phyloP scores from a whole-genome alignment of 2,888 invertebrate species.

The Sialis fuliginosa region DNA sequence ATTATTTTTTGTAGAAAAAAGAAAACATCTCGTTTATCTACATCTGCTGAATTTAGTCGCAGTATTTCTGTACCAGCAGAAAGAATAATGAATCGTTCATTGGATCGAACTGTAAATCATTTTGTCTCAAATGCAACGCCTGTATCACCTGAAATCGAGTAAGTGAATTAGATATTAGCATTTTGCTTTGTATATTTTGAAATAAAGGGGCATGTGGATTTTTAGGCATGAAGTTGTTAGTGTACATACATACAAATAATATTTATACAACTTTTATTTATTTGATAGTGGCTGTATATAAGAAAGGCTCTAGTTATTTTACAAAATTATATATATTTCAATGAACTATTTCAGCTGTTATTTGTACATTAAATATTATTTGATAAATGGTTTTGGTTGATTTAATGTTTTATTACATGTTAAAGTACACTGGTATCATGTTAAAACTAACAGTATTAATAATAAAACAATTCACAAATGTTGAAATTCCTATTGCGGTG shows the following conservation, averaged over 20 bases:
- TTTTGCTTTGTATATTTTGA: background rate
- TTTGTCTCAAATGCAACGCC: slow-evolving; percentile 40
- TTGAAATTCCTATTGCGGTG: too few relatives aligned
- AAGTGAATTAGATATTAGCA: slow-evolving; percentile 20
- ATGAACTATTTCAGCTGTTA: too few relatives aligned
- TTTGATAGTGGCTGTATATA: too few relatives aligned
- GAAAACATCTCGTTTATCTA: slow-evolving; percentile 42
- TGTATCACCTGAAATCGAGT: slow-evolving; percentile 53
- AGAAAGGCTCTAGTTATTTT: too few relatives aligned
- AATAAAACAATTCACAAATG: background rate
- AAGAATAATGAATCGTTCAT: slow-evolving; percentile 32
- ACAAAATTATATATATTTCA: too few relatives aligned
- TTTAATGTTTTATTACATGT: too few relatives aligned
- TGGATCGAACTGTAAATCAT: slow-evolving; percentile 28
- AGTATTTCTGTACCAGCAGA: slow-evolving; percentile 81
- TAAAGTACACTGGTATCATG: too few relatives aligned
- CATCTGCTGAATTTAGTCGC: slow-evolving; percentile 59
- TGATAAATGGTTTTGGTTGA: too few relatives aligned
- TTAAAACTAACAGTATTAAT: too few relatives aligned
- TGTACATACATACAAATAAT: too few relatives aligned
- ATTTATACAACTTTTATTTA: too few relatives aligned
- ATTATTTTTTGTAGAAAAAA: slow-evolving; percentile 38
- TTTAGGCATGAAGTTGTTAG: background rate
- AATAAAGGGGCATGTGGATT: background rate
- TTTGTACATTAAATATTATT: too few relatives aligned